Evolutionary conservation across 2,888 invertebrate genomes (phyloP), one percentile per base, ranked within the genome.

Genomic region (Thelaira solivaga): DNA sequence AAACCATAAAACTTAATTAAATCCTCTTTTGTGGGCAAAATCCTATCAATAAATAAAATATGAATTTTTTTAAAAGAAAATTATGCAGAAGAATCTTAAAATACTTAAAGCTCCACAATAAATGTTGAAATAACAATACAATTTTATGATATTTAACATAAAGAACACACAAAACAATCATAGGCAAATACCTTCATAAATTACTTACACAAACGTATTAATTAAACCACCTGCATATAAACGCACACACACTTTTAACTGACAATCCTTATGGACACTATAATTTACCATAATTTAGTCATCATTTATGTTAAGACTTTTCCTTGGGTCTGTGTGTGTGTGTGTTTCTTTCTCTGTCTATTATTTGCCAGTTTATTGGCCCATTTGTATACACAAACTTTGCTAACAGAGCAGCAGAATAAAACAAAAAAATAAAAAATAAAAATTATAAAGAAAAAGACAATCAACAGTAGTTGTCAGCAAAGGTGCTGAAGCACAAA

Each of bases 401-500:
- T n/a, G n/a, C n/a, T n/a, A n/a, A n/a, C n/a, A n/a, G n/a, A 29
- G 39, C 7, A 16, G 5, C 5, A n/a, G 8, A 2, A 20, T 2
- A 8, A 24, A 41, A n/a, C 1, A 31, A 22, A 11, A 3, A 3
- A 11, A 16, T 20, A 34, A 29, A 39, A 51, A 26, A 43, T 6
- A 45, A 45, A n/a, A 13, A 20, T 7, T 29, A 5, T 13, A 36
- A 24, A 1, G 16, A 34, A 13, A 39, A 39, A 55, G 29, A 39
- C 34, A 67, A 61, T 65, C 34, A 31, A 36, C 53, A 71, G 13
- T 67, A 67, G 62, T 47, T 72, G 74, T 65, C 72, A 57, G 22
- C 39, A 71, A 68, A 83, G 83, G 86, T 86, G 86, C 83, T 85
- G 84, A 84, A 83, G 82, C 81, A 82, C 76, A 83, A 85, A 86